phyloP scores from a whole-genome alignment of 2,797 vertebrate genomes.

The Crypturellus tataupa region DNA sequence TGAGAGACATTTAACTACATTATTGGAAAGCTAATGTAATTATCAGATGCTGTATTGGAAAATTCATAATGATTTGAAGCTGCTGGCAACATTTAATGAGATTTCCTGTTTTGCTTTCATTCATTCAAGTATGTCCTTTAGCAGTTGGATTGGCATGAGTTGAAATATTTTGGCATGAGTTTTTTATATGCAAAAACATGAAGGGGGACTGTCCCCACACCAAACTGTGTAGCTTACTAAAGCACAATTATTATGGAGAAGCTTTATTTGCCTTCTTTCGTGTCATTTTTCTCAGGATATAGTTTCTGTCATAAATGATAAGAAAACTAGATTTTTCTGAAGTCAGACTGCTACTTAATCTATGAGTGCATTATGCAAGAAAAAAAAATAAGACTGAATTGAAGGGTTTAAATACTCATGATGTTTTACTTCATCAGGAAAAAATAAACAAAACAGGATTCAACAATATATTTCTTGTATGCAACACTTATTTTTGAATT shows the following conservation, averaged over 20 bases:
- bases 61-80: conserved; percentile 64
- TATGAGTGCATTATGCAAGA: not conserved
- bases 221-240: not conserved
- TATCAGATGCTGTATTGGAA: conserved; percentile 45
- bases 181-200: not conserved
- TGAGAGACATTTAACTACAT: conserved; percentile 62
- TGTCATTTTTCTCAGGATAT: not conserved
- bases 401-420: not conserved
- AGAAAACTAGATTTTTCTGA: conserved; percentile 19
- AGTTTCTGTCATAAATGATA: not conserved
- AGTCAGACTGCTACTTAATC: not conserved
- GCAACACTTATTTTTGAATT: not conserved
- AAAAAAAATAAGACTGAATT: not conserved
- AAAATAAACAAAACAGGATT: not conserved
- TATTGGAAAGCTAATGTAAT: conserved; percentile 70
- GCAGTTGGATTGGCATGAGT: not conserved
- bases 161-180: conserved; percentile 14
- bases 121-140: conserved; percentile 57
- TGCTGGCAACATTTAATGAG: conserved; percentile 73
- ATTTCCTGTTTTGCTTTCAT: conserved; percentile 64
- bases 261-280: not conserved
- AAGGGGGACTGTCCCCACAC: not conserved
- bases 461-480: not conserved
- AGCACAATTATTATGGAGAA: not conserved
- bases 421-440: not conserved